These are phyloP conservation scores for Drosophila pseudotakahashii DNA, from an alignment of 2,888 invertebrate genomes.

Conservation along the genomic window DNA sequence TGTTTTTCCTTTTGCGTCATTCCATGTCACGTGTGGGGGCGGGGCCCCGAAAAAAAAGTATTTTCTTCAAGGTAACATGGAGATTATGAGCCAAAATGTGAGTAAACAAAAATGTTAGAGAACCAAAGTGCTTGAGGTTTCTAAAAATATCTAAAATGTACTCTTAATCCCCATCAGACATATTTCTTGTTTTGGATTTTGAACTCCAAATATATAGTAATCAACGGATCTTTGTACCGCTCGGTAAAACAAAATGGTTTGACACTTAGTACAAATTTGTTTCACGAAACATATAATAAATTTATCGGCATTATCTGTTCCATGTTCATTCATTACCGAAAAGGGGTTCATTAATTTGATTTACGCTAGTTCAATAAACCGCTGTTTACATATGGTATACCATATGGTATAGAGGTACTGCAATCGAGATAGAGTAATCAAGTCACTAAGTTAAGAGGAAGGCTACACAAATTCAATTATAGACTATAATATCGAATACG, in stretches of 20 bases:
- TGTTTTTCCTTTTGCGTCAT: conserved; percentile 45
- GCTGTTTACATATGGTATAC: conserved; percentile 19
- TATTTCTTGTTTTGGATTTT: conserved; percentile 31
- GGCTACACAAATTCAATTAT: not conserved
- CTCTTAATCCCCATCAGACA: conserved; percentile 3
- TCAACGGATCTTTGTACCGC: conserved; percentile 15
- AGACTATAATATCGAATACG: not conserved
- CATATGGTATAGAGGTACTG: conserved; percentile 3
- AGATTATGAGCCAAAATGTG: conserved; percentile 47
- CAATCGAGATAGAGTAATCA: conserved; percentile 8
- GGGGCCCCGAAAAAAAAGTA: conserved; percentile 20
- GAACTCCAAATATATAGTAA: conserved; percentile 1
- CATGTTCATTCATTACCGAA: conserved; percentile 4
- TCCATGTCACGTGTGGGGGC: conserved; percentile 53
- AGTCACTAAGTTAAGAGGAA: not conserved
- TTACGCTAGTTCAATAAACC: conserved; percentile 15
- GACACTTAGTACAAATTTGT: not conserved
- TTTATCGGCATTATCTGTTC: not conserved
- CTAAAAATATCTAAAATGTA: conserved; percentile 35
- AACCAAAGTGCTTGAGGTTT: conserved; percentile 33
- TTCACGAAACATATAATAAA: not conserved
- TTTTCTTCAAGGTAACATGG: conserved; percentile 44
- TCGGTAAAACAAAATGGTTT: not conserved
- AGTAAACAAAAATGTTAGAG: conserved; percentile 28
- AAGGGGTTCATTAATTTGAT: conserved; percentile 3